Base-by-base conservation (phyloP, 2,888 invertebrate species). In the Hesperia comma region DNA sequence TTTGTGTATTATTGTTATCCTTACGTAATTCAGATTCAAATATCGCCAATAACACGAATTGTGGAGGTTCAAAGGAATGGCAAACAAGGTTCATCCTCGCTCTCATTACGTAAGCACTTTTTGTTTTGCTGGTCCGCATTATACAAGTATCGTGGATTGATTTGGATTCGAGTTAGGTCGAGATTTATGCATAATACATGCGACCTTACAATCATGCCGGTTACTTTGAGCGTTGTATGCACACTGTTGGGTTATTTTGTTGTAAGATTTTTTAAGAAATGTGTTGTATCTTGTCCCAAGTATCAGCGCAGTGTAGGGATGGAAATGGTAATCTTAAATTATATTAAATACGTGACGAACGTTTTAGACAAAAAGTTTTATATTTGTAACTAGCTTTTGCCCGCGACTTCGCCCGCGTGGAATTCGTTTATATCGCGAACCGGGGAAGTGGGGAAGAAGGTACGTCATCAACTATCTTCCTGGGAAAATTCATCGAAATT, bases 171-270 rank as follows among this genome's bases (percentile, higher is more conserved):
- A 81, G 78, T 75, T 80, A 81, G 82, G 81, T 82, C 82, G 79
- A 75, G 73, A 70, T 72, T 79, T 79, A 86, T 87, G 87, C 86
- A 88, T 87, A 85, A 88, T 82, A 83, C 79, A 88, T 87, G 81
- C 81, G 85, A 86, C 85, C 85, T 83, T 80, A 81, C 77, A 74
- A 82, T 79, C 51, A 53, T 58, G 17, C 40, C 19, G 41, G 41
- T 54, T 54, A 53, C 41, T 41, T 58, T 14, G 41, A 53, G 17
- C 40, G 41, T 61, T 53, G 17, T 53, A 61, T 26, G 41, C 51
- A 41, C 51, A 53, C 61, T 61, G 53, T 53, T 41, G 51, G 60
- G 1, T 46, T 58, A 49, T 14, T 17, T 60, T 19, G 40, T 61
- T 40, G 10, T 53, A 26, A n/a, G 8, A 12, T 15, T 40, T 26